Evolutionary conservation across 2,888 invertebrate species (phyloP).

Genomic region (Cenopis cana): DNA sequence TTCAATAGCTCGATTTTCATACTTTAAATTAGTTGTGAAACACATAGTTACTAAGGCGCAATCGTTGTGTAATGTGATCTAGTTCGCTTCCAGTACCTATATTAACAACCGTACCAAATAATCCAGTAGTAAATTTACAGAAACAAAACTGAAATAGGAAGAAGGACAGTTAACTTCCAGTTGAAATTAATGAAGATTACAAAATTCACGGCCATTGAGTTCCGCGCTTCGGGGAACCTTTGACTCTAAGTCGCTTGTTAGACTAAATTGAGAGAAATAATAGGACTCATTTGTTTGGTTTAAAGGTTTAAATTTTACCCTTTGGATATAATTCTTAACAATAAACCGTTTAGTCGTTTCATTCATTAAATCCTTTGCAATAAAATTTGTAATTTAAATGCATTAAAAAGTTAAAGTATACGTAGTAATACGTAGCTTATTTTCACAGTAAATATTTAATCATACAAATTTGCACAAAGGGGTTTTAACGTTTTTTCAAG

Average conservation of each 20-base stretch:
- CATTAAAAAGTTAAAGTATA: no score
- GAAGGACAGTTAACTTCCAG: conserved; percentile 73
- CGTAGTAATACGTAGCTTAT: no score
- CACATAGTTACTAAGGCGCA: neutral
- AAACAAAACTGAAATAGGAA: conserved; percentile 66
- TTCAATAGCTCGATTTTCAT: no score
- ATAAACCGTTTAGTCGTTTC: conserved; percentile 54
- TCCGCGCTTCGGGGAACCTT: conserved; percentile 80
- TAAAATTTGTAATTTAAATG: neutral
- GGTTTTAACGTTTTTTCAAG: no score
- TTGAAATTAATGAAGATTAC: conserved; percentile 84
- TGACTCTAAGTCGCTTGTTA: conserved; percentile 81
- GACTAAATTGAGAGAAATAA: conserved; percentile 85
- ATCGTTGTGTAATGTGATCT: neutral
- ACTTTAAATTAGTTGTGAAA: neutral
- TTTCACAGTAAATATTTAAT: no score
- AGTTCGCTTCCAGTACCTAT: neutral
- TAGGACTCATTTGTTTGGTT: conserved; percentile 82
- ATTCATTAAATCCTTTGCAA: conserved; percentile 1
- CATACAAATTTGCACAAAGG: no score
- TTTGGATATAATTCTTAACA: conserved; percentile 65
- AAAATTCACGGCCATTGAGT: conserved; percentile 84
- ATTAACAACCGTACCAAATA: conserved; percentile 42
- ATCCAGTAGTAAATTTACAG: conserved; percentile 60
- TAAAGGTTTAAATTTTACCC: conserved; percentile 70